Evolutionary conservation across 2,113 vertebrate species (phyloP), one percentile per base, ranked within the genome.

Genomic region (Tachysurus fulvidraco): DNA sequence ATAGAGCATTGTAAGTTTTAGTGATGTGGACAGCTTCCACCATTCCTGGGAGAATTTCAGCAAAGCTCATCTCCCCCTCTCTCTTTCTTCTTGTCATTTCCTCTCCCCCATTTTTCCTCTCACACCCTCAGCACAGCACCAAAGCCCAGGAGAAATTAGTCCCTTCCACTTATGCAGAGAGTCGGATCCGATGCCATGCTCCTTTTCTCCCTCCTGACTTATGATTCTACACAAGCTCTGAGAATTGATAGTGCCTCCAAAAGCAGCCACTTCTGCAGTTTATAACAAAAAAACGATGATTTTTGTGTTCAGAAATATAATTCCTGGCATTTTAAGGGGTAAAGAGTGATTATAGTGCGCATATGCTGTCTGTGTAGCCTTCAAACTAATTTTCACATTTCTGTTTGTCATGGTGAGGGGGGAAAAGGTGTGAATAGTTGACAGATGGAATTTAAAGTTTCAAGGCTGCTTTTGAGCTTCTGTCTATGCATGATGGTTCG

Each of bases 121-220:
- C 83, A 89, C 88, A 64, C 91, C 87, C 79, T 81, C 67, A 80
- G 71, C 4, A 25, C 88, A 83, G 88, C 89, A 90, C 93, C 91
- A 93, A 93, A 93, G 89, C 94, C 93, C 94, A 90, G 30, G 93
- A 95, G 94, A 95, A 95, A 95, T 95, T 94, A 93, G 92, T 92
- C 93, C 92, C 91, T 89, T 88, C 46, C 88, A 78, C 80, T 78
- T 83, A 88, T 88, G 81, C 83, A 74, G 60, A 88, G 57, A 71
- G 55, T 44, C 50, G 52, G 79, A 77, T 60, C 60, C 85, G 16
- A 81, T 86, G 79, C 76, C 85, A 64, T 71, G 91, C 89, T 87
- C 85, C 13, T 67, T 93, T 93, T 93, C 89, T 94, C 88, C 88
- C 88, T 87, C 52, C 82, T 84, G 89, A 85, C 84, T 88, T 91